Conservation (phyloP, 2,113 vertebrate species). For the Gasterosteus aculeatus region DNA sequence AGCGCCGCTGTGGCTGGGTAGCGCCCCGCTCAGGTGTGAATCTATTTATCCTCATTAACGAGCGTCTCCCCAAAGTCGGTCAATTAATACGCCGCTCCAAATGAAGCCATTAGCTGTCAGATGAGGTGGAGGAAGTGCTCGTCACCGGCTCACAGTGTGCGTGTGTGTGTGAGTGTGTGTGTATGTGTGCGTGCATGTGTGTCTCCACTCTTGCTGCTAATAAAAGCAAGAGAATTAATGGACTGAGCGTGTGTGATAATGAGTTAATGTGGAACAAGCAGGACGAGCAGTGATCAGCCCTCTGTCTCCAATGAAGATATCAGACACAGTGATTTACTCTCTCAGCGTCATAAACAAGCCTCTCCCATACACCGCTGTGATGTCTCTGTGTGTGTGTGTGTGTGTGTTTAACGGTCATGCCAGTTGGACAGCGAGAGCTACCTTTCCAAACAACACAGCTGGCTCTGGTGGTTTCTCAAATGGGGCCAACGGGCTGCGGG, state of each 20-base stretch:
- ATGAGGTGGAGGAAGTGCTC: constrained; percentile 92
- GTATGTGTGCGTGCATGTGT: constrained; percentile 36
- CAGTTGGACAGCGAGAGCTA: constrained; percentile 39
- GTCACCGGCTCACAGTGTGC: constrained; percentile 81
- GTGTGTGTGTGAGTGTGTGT: constrained; percentile 15
- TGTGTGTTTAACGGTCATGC: constrained; percentile 24
- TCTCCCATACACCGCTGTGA: constrained; percentile 31
- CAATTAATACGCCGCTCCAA: constrained; percentile 94
- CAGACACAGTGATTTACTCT: constrained; percentile 84
- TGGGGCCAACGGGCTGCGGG: constrained; percentile 30
- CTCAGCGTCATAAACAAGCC: constrained; percentile 70
- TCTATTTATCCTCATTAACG: constrained; percentile 98
- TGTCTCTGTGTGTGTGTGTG: constrained; percentile 22
- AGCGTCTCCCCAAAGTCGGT: constrained; percentile 92
- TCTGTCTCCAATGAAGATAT: constrained; percentile 89
- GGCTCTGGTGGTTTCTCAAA: constrained; percentile 34
- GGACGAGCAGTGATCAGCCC: constrained; percentile 86
- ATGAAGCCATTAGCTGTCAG: constrained; percentile 98
- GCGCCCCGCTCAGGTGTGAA: constrained; percentile 91
- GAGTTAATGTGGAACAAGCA: constrained; percentile 95
- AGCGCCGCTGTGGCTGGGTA: constrained; percentile 76
- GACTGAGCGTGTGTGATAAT: constrained; percentile 95
- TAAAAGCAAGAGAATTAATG: constrained; percentile 97
- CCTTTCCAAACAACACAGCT: constrained; percentile 27
- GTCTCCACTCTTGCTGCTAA: constrained; percentile 84